Conservation (phyloP, 2,797 vertebrate species). For the Nothura maculosa region DNA sequence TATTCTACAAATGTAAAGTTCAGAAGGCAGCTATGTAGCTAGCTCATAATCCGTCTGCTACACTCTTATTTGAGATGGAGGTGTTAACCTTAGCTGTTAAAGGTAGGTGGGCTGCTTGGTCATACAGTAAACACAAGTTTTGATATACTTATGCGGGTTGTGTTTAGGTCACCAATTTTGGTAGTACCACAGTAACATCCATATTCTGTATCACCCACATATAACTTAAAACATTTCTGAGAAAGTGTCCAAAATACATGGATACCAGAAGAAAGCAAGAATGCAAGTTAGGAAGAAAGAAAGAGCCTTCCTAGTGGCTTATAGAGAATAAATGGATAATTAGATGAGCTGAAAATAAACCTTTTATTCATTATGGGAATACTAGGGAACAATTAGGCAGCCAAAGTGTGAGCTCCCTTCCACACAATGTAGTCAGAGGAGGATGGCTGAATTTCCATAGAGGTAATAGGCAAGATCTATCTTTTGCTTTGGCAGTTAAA, state of each 20-base stretch:
- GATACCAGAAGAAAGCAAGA: neutral
- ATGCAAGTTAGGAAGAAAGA: neutral
- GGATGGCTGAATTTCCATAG: neutral
- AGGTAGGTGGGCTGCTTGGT: neutral
- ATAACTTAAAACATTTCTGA: constrained; percentile 13
- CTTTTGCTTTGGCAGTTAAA: neutral
- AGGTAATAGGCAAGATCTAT: neutral
- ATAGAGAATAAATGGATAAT: neutral
- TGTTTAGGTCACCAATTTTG: neutral
- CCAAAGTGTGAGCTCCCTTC: neutral
- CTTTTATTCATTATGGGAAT: neutral
- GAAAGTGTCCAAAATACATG: neutral
- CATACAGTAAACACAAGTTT: neutral
- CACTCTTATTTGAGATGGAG: neutral
- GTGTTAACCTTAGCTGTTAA: neutral
- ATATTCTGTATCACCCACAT: neutral
- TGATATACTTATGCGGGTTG: neutral
- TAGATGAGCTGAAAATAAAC: neutral
- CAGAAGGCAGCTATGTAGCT: neutral
- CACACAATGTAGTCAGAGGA: neutral
- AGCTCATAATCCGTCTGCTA: neutral
- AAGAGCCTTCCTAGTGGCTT: neutral
- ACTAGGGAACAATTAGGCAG: neutral
- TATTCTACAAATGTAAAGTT: neutral
- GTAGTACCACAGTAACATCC: neutral